Evolutionary conservation across 1,140 invertebrate species (phyloP).

Genomic region (Chironomus striatipennis): DNA sequence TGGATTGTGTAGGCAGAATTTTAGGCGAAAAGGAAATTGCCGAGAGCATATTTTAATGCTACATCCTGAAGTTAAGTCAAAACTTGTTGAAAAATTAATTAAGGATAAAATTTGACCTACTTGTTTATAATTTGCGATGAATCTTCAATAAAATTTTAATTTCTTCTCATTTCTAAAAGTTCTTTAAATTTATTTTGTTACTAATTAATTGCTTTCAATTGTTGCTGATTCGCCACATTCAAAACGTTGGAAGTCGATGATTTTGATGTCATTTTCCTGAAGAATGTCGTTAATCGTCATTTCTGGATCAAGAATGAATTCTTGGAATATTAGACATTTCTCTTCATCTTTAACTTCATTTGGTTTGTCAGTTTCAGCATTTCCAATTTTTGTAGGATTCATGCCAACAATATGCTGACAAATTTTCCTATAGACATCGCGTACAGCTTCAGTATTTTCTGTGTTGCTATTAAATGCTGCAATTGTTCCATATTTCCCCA

Average conservation of each 20-base stretch:
- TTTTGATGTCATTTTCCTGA: slow-evolving; percentile 52
- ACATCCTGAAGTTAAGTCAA: no score
- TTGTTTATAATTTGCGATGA: no score
- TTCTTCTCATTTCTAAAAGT: no score
- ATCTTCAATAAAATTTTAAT: no score
- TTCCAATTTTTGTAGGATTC: slow-evolving; percentile 72
- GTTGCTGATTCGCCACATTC: slow-evolving; percentile 61
- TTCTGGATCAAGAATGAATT: slow-evolving; percentile 72
- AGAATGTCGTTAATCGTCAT: slow-evolving; percentile 66
- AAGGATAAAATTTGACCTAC: no score
- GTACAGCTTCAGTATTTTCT: slow-evolving; percentile 39
- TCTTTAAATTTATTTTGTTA: no score
- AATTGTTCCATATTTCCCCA: slow-evolving; percentile 78
- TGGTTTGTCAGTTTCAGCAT: slow-evolving; percentile 52
- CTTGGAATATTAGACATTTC: slow-evolving; percentile 70
- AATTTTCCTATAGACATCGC: slow-evolving; percentile 56
- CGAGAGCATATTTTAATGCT: no score
- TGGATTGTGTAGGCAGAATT: no score
- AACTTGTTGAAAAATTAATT: no score
- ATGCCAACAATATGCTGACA: slow-evolving; percentile 91
- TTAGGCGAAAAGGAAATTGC: no score
- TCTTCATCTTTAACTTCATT: slow-evolving; percentile 57
- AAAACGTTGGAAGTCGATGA: slow-evolving; percentile 77
- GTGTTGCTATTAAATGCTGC: slow-evolving; percentile 53
- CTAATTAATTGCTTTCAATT: no score